These are phyloP conservation scores for Drosophila fulvimacula DNA, from an alignment of 2,888 invertebrate genomes.

Conservation along the genomic window DNA sequence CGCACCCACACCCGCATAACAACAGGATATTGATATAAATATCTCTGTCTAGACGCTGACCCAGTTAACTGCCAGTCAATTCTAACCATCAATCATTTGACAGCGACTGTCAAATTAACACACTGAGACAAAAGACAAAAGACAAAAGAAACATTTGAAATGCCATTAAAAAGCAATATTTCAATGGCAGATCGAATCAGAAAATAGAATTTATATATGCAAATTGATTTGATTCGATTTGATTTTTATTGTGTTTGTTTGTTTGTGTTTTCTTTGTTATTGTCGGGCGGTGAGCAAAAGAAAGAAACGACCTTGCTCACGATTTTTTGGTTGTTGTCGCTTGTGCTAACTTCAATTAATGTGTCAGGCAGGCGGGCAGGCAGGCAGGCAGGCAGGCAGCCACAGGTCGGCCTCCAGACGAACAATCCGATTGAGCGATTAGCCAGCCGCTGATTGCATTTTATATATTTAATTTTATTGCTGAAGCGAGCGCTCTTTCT, in stretches of 20 bases:
- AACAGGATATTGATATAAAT: conserved; percentile 22
- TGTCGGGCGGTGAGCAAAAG: conserved; percentile 31
- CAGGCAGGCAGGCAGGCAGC: not conserved
- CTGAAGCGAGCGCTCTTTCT: conserved; percentile 31
- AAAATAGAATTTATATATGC: conserved; percentile 69
- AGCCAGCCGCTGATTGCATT: conserved; percentile 63
- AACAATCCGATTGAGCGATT: conserved; percentile 53
- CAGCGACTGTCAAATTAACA: conserved; percentile 63
- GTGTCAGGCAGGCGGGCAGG: conserved; percentile 52
- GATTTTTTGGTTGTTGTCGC: conserved; percentile 14
- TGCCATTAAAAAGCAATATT: conserved; percentile 68
- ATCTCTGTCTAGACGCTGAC: conserved; percentile 45
- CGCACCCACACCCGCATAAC: conserved; percentile 25
- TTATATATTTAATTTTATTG: conserved; percentile 54
- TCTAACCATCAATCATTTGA: conserved; percentile 62
- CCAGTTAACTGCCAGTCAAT: conserved; percentile 38
- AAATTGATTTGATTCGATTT: conserved; percentile 41
- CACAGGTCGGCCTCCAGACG: conserved; percentile 37
- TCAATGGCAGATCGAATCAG: conserved; percentile 74
- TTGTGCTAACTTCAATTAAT: conserved; percentile 61
- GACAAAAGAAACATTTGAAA: conserved; percentile 24
- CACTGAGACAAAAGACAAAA: conserved; percentile 34
- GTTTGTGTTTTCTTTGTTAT: conserved; percentile 11
- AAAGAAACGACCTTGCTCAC: conserved; percentile 62
- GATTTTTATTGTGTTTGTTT: conserved; percentile 22